Conservation (phyloP, 2,888 invertebrate genomes). For the Zygogramma bicolorata region DNA sequence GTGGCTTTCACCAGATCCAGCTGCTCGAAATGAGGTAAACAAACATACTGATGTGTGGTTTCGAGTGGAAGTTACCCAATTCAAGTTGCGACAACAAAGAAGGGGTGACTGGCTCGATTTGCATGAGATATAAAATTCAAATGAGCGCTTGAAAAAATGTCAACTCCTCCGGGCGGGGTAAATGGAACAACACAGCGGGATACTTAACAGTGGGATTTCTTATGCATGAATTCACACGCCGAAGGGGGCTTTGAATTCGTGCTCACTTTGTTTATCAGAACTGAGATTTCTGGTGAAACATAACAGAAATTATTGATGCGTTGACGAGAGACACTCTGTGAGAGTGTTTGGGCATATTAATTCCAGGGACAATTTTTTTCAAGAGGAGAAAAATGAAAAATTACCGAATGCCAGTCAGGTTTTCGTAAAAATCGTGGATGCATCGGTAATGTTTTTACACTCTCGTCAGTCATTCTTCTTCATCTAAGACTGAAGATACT, state of each 20-base stretch:
- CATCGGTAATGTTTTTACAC: too few species aligned
- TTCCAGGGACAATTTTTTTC: too few species aligned
- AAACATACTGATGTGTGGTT: slow-evolving; percentile 2
- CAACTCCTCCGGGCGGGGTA: neutral
- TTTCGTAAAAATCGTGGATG: too few species aligned
- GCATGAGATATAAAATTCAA: slow-evolving; percentile 1
- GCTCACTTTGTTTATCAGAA: neutral
- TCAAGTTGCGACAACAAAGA: neutral
- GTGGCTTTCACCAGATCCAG: neutral
- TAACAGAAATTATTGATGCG: too few species aligned
- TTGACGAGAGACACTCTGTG: too few species aligned
- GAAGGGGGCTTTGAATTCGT: neutral
- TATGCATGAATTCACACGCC: neutral
- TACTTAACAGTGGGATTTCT: neutral
- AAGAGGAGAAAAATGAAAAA: too few species aligned
- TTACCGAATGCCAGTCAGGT: too few species aligned
- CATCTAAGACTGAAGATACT: too few species aligned
- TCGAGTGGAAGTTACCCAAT: neutral
- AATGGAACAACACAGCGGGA: neutral
- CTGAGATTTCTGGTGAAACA: too few species aligned
- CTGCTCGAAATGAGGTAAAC: neutral
- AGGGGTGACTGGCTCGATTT: neutral
- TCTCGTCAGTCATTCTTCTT: too few species aligned
- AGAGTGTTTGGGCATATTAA: too few species aligned
- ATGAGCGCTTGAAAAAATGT: neutral